These are phyloP conservation scores for Autographa pulchrina DNA, from an alignment of 2,888 invertebrate genomes.

Conservation along the genomic window DNA sequence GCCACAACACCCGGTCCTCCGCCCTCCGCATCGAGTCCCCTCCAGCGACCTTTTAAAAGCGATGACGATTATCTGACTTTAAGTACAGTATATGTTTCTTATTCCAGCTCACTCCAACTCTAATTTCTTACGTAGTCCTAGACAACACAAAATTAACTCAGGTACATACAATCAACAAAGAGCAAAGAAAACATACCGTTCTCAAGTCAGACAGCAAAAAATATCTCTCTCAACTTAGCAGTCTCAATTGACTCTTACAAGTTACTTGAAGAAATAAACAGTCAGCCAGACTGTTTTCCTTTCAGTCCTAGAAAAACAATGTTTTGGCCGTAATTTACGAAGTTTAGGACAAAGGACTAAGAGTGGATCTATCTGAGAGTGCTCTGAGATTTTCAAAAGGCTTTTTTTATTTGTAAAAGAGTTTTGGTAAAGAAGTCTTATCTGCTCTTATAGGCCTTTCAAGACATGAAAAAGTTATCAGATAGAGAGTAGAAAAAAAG, in stretches of 20 bases:
- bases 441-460: not conserved
- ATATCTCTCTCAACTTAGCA: conserved; percentile 23
- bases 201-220: conserved; percentile 21
- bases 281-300: conserved; percentile 21
- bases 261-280: conserved; percentile 36
- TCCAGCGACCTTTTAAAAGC: too few species aligned
- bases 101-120: not conserved
- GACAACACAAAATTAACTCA: not conserved
- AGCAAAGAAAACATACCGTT: not conserved
- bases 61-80: too few species aligned
- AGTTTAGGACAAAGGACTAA: conserved; percentile 32
- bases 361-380: conserved; percentile 1
- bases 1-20: too few species aligned
- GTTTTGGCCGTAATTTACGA: conserved; percentile 34
- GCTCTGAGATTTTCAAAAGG: not conserved
- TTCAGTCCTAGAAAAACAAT: conserved; percentile 49
- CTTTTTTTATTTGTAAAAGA: not conserved
- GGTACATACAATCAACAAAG: conserved; percentile 1
- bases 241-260: conserved; percentile 37
- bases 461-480: not conserved
- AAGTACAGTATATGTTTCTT: too few species aligned
- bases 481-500: not conserved
- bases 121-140: not conserved
- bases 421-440: conserved; percentile 1
- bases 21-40: too few species aligned